phyloP scores from a whole-genome alignment of 2,888 invertebrate species.

The Drosophila siamana region DNA sequence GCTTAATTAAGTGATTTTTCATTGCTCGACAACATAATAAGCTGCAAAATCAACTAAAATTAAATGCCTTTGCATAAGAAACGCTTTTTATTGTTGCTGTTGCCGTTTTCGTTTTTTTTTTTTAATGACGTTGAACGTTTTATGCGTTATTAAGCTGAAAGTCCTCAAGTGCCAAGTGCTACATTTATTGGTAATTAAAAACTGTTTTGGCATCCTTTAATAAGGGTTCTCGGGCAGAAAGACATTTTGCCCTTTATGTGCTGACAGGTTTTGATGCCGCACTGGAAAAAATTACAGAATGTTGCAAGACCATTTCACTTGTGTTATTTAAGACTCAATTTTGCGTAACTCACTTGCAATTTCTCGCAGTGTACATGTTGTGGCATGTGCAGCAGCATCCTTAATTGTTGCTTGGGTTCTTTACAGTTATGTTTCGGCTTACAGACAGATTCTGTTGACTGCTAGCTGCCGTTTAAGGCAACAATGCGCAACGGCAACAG shows the following conservation, averaged over 20 bases:
- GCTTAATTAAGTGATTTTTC: conserved; percentile 30
- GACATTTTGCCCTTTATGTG: not conserved
- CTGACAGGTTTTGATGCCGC: conserved; percentile 4
- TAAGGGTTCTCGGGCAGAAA: not conserved
- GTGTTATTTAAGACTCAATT: not conserved
- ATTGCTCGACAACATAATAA: conserved; percentile 19
- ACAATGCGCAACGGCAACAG: conserved; percentile 47
- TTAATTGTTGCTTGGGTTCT: conserved; percentile 29
- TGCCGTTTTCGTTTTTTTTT: not conserved
- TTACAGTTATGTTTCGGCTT: conserved; percentile 25
- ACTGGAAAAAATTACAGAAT: conserved; percentile 14
- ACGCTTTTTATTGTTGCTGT: not conserved
- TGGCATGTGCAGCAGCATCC: conserved; percentile 20
- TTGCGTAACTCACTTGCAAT: not conserved
- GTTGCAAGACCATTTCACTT: too few species aligned
- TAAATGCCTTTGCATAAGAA: not conserved
- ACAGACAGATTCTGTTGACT: not conserved
- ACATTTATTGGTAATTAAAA: conserved; percentile 38
- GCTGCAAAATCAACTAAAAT: conserved; percentile 14
- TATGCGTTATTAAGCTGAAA: conserved; percentile 37
- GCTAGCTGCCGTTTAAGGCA: conserved; percentile 29
- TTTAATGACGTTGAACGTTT: conserved; percentile 26
- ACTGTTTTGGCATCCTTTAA: conserved; percentile 16
- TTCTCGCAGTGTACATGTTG: conserved; percentile 21
- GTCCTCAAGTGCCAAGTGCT: conserved; percentile 3